Evolutionary conservation across 2,113 vertebrate species (phyloP).

Genomic region (Monarcha castaneiventris): DNA sequence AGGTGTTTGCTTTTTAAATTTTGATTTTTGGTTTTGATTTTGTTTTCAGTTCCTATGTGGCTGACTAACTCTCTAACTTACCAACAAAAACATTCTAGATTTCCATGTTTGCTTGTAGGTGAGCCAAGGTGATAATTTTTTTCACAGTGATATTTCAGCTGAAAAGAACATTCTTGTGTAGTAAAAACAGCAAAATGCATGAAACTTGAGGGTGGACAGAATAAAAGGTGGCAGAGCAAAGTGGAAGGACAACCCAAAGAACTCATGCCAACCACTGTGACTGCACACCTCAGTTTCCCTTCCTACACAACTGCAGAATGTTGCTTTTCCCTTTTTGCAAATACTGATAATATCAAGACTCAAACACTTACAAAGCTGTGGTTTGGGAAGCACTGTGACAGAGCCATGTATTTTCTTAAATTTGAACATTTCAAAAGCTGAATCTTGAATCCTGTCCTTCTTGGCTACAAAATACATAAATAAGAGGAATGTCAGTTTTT

Average conservation of each 20-base stretch:
- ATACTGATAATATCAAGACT: neutral
- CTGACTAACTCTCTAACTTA: neutral
- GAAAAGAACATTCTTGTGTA: neutral
- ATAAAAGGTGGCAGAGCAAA: neutral
- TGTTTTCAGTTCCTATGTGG: neutral
- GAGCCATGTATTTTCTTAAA: neutral
- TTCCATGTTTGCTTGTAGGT: neutral
- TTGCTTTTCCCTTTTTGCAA: neutral
- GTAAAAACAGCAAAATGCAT: accelerated
- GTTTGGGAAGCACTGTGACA: neutral
- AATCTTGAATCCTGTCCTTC: neutral
- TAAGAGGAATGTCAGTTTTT: neutral
- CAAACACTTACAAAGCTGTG: neutral
- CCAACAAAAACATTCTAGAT: neutral
- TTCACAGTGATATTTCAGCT: neutral
- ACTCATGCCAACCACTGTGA: neutral
- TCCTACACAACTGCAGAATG: neutral
- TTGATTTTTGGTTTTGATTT: neutral
- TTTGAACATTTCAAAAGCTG: neutral
- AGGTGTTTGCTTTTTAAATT: neutral
- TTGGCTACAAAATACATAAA: neutral
- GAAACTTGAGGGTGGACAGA: neutral
- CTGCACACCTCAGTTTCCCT: neutral
- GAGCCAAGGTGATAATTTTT: neutral
- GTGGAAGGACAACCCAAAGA: neutral